Conservation (phyloP, 2,113 vertebrate genomes). For the Henicopernis longicauda region DNA sequence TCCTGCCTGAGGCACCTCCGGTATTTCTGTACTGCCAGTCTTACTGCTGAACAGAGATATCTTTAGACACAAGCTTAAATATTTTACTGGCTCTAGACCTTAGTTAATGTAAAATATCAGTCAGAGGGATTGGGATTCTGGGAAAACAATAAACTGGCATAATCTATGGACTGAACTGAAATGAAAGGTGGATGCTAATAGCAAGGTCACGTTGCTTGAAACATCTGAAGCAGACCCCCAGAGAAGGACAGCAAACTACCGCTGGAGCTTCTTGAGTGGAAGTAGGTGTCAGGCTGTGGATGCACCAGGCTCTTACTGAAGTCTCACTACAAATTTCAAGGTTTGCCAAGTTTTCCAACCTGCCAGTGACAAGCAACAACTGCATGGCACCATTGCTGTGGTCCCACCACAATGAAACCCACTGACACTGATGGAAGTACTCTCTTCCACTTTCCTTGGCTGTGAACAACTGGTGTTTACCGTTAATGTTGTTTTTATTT, state of each 20-base stretch:
- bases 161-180: not conserved
- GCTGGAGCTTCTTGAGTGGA: not conserved
- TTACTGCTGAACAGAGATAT: not conserved
- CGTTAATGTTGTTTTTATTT: not conserved
- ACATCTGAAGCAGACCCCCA: not conserved
- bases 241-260: not conserved
- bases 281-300: not conserved
- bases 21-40: not conserved
- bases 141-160: not conserved
- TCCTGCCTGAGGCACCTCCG: not conserved
- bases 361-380: not conserved
- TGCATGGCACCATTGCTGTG: not conserved
- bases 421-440: not conserved
- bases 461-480: not conserved
- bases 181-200: not conserved
- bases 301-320: not conserved
- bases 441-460: fast-evolving
- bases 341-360: not conserved
- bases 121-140: not conserved
- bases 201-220: not conserved
- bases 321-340: not conserved
- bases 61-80: not conserved
- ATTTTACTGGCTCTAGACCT: not conserved
- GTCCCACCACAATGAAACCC: not conserved
- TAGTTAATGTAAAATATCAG: not conserved